Evolutionary conservation across 2,113 vertebrate genomes (phyloP), one percentile per base, ranked within the genome.

Genomic region (Mesembrinibis cayennensis): DNA sequence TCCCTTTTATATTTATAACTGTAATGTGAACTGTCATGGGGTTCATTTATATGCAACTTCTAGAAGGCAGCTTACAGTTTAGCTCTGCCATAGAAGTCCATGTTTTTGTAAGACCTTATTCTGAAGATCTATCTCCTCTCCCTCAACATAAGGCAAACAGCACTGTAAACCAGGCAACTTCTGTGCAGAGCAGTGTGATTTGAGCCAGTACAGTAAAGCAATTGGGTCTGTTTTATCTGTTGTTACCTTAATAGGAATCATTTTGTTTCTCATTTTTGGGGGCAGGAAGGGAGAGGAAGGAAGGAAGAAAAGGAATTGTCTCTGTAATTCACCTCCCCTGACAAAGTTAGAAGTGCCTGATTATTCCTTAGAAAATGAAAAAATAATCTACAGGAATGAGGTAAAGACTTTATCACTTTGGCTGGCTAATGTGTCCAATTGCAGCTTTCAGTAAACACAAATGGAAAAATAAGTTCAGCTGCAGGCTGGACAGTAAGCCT

Each of bases 1-100:
- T 93, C 76, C 62, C 95, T 95, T 92, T 95, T 89, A 42, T 80
- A 94, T 96, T 98, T 97, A 95, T 89, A 95, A 86, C 81, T 94
- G 90, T 94, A 97, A 97, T n/a, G 59, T 49, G 95, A 97, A 69
- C 74, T 81, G 63, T 77, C 70, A 49, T 40, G 36, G 82, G 88
- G 44, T 49, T 84, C 61, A 62, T 77, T 79, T 96, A 81, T 61
- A 56, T 29, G 85, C 8, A 53, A 76, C 82, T 93, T 90, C 95
- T 52, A 90, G 71, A 74, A 93, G 78, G 88, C 85, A 97, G 83
- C 58, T 80, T 63, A 38, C 13, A 44, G 45, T 58, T 94, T 34
- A 73, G 47, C 62, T 80, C 36, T 96, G 78, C 69, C 30, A 42
- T 71, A 87, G 58, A 94, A 91, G 61, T 92, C 36, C 26, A 34